These are phyloP conservation scores for Cirrhinus molitorella DNA, from an alignment of 2,797 vertebrate species.

Conservation along the genomic window DNA sequence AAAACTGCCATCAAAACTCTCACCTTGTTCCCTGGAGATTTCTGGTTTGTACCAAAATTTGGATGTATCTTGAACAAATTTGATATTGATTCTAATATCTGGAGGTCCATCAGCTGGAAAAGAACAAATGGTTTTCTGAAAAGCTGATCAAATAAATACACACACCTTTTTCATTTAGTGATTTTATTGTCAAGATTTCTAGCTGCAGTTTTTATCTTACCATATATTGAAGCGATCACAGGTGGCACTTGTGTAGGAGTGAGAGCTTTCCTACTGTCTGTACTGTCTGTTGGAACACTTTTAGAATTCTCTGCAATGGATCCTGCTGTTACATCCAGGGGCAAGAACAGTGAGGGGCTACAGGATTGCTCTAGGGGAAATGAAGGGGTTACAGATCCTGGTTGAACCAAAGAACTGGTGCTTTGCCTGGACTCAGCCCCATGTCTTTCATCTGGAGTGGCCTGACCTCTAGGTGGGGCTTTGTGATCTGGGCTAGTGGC, in stretches of 20 bases:
- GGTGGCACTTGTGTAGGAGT: conserved; percentile 74
- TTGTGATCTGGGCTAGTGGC: conserved; percentile 77
- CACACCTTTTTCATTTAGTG: background rate
- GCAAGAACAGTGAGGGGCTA: conserved; percentile 70
- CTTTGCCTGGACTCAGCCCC: conserved; percentile 85
- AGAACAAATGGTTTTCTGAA: background rate
- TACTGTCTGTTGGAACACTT: conserved; percentile 80
- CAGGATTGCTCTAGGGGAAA: conserved; percentile 86
- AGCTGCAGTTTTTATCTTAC: conserved; percentile 69
- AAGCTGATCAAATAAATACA: background rate
- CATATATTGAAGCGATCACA: conserved; percentile 92
- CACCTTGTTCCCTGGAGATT: conserved; percentile 97
- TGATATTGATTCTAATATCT: conserved; percentile 93
- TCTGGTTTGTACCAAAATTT: conserved; percentile 99
- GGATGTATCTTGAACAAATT: conserved; percentile 98
- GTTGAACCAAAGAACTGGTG: conserved; percentile 75
- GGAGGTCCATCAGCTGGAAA: conserved; percentile 87
- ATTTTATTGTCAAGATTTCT: background rate
- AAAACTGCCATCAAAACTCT: conserved; percentile 39
- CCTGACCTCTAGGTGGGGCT: conserved; percentile 76
- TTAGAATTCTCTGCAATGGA: conserved; percentile 83
- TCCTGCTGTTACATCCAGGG: conserved; percentile 90
- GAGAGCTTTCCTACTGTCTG: conserved; percentile 83
- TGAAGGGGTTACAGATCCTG: conserved; percentile 83
- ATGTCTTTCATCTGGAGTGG: conserved; percentile 82